phyloP scores from a whole-genome alignment of 2,888 invertebrate genomes.

The Rhagophthalmus giganteus region DNA sequence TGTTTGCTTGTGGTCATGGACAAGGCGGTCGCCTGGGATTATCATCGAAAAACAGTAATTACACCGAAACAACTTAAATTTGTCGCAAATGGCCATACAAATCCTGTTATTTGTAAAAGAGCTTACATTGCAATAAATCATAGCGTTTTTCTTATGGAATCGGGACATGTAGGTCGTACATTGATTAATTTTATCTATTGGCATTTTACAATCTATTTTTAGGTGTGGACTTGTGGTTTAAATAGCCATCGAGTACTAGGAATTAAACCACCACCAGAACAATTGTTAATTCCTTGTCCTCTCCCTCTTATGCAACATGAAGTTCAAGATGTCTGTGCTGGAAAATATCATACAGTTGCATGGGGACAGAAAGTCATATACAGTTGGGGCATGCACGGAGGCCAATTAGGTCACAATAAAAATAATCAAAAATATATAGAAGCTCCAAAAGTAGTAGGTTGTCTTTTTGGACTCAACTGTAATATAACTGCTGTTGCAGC shows the following conservation, averaged over 20 bases:
- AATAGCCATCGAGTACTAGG: slow-evolving; percentile 70
- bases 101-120: slow-evolving; percentile 55
- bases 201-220: slow-evolving; percentile 31
- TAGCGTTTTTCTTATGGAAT: slow-evolving; percentile 66
- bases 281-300: slow-evolving; percentile 54
- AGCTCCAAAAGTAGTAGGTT: slow-evolving; percentile 57
- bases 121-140: slow-evolving; percentile 70
- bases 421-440: slow-evolving; percentile 53
- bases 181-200: neutral
- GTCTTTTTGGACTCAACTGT: slow-evolving; percentile 27
- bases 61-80: slow-evolving; percentile 57
- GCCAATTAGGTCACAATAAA: slow-evolving; percentile 75
- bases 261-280: slow-evolving; percentile 58
- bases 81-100: slow-evolving; percentile 37
- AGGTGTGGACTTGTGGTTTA: slow-evolving; percentile 66
- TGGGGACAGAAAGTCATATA: slow-evolving; percentile 66
- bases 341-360: slow-evolving; percentile 71
- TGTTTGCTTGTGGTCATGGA: slow-evolving; percentile 81
- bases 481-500: slow-evolving; percentile 59
- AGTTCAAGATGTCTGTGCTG: slow-evolving; percentile 65
- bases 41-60: slow-evolving; percentile 62
- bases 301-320: slow-evolving; percentile 52
- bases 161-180: slow-evolving; percentile 59
- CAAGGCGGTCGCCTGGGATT: slow-evolving; percentile 77
- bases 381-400: slow-evolving; percentile 81